Base-by-base conservation (phyloP, 2,888 invertebrate genomes). In the Heliconius aoede region DNA sequence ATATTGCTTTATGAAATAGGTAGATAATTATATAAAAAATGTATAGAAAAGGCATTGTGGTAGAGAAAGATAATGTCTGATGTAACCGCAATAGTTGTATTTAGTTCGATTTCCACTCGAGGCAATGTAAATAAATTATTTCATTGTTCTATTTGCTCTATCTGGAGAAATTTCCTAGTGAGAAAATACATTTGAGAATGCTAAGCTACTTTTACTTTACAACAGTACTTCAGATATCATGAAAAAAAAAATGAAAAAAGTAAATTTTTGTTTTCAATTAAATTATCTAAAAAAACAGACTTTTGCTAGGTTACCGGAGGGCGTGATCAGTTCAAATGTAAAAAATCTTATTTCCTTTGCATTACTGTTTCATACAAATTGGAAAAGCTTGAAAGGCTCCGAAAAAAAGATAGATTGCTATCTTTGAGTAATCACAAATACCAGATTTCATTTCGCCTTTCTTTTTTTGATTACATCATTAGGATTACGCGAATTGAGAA, bases 381-480 rank as follows among this genome's bases (percentile, higher is more conserved):
- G 87, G 80, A 88, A 88, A 88, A 90, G n/a, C 86, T 86, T 86
- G 85, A 86, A 86, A 82, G 83, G 85, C 84, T 82, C 83, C 85
- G 85, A 86, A 87, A 89, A 55, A 89, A 77, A 76, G 75, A 77
- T 71, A 89, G 89, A 88, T 86, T 80, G 80, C 84, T 81, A 85
- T 86, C 86, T 91, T 90, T 91, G 90, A 91, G 87, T 91, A 90
- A 91, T 91, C 90, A 89, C 86, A 86, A 84, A 80, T 84, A 83
- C 82, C 79, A 81, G 72, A 81, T 85, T 83, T 86, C 86, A 84
- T 83, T 77, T 76, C 32, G 83, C 75, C 78, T 76, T 78, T 84
- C 83, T 84, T 88, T 85, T 87, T 86, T 89, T 86, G 87, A 86
- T 88, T 86, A 86, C 88, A 85, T 88, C 86, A 86, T 89, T 80